Percentiles rank a stretch among this genome's conserved stretches.
phyloP scores from a whole-genome alignment of 2,888 invertebrate species.

The Latrodectus hesperus region DNA sequence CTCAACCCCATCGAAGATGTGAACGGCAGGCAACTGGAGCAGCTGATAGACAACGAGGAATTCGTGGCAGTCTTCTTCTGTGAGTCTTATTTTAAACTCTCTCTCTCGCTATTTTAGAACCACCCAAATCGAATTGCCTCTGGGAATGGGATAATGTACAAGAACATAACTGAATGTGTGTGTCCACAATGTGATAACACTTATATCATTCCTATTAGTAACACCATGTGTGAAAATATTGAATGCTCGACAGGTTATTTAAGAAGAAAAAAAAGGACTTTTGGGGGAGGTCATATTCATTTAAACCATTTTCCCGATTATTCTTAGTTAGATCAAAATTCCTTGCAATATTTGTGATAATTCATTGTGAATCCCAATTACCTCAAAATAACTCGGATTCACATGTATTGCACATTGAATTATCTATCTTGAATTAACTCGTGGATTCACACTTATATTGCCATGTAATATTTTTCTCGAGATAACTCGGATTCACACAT shows the following conservation, averaged over 20 bases:
- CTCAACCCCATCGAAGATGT: slow-evolving; percentile 87
- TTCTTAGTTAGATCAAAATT: no score
- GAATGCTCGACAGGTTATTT: neutral
- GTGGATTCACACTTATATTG: no score
- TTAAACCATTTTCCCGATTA: no score
- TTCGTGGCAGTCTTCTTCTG: slow-evolving; percentile 97
- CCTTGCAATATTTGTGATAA: no score
- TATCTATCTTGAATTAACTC: no score
- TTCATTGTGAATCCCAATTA: no score
- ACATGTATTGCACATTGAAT: no score
- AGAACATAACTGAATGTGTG: neutral
- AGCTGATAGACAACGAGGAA: slow-evolving; percentile 91
- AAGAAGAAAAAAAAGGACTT: neutral
- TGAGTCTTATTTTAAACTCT: slow-evolving; percentile 79
- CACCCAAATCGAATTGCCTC: neutral
- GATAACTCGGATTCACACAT: no score
- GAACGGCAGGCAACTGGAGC: slow-evolving; percentile 92
- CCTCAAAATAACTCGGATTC: no score
- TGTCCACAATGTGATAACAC: neutral
- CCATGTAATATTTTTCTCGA: no score
- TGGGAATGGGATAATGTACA: neutral
- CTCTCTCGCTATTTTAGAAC: neutral
- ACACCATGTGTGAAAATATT: neutral
- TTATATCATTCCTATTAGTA: neutral
- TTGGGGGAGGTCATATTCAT: no score